Percentiles rank a stretch among this genome's conserved stretches.
phyloP scores from a whole-genome alignment of 2,113 vertebrate species.

The Podarcis raffonei region DNA sequence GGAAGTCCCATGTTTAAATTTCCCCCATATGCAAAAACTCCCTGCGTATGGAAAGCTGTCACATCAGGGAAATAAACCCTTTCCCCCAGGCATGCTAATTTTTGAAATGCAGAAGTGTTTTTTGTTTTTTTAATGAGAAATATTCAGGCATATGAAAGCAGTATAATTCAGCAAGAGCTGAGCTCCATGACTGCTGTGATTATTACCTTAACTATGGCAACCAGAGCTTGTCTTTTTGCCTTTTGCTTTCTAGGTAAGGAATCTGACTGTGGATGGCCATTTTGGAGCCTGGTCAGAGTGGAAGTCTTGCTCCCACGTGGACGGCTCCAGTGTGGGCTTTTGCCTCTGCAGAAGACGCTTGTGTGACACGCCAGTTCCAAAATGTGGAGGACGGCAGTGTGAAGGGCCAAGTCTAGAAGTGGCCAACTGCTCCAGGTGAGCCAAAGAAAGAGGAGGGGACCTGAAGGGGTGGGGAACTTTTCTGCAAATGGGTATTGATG shows the following conservation, averaged over 20 bases:
- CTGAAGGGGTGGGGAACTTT: neutral
- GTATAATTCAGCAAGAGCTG: neutral
- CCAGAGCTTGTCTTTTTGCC: constrained; percentile 13
- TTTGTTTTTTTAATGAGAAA: neutral
- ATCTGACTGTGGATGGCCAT: constrained; percentile 91
- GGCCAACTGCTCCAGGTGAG: constrained; percentile 94
- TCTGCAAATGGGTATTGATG: neutral
- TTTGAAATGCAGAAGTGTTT: no score
- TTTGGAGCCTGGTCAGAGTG: constrained; percentile 89
- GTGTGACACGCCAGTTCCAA: constrained; percentile 89
- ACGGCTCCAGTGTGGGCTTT: constrained; percentile 80
- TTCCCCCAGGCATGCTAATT: neutral
- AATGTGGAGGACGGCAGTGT: constrained; percentile 91
- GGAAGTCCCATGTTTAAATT: neutral
- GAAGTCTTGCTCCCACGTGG: constrained; percentile 86
- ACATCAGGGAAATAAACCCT: neutral
- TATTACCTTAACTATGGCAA: constrained; percentile 6
- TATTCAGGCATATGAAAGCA: neutral
- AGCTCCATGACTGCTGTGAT: neutral
- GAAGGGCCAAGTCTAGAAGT: constrained; percentile 90
- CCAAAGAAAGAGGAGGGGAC: neutral
- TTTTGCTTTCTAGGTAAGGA: constrained; percentile 81
- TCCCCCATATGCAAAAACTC: neutral
- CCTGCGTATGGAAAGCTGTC: neutral
- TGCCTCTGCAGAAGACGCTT: constrained; percentile 90